phyloP scores from a whole-genome alignment of 2,113 vertebrate species.

The Chionodraco myersi region DNA sequence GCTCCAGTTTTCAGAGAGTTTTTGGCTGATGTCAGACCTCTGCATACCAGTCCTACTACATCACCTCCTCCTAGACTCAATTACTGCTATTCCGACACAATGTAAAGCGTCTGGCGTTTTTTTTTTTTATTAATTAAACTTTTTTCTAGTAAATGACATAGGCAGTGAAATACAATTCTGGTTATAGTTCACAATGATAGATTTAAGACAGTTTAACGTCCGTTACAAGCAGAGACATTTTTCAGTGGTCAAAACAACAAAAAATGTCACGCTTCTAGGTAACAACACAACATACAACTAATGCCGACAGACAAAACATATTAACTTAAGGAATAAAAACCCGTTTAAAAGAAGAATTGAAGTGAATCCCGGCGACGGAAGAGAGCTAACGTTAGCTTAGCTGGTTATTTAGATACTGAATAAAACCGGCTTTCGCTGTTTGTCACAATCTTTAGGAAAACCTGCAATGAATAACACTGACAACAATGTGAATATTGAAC shows the following conservation, averaged over 20 bases:
- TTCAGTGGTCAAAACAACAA: neutral
- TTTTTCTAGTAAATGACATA: neutral
- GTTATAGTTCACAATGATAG: neutral
- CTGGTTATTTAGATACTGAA: constrained; percentile 19
- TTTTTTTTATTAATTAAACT: neutral
- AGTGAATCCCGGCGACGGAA: neutral
- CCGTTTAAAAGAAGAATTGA: neutral
- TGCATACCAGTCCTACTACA: constrained; percentile 78
- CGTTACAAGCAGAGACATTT: neutral
- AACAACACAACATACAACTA: neutral
- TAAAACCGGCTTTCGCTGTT: constrained; percentile 20
- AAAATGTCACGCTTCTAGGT: neutral
- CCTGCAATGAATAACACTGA: neutral
- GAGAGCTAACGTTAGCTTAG: constrained; percentile 56
- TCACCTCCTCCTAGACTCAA: constrained; percentile 68
- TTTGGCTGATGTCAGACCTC: constrained; percentile 71
- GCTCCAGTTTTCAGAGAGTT: constrained; percentile 51
- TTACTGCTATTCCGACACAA: constrained; percentile 37
- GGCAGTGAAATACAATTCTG: too few species aligned
- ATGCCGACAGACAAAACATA: fast-evolving
- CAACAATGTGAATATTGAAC: neutral
- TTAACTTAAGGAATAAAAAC: neutral
- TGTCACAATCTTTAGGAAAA: neutral
- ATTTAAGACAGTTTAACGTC: neutral
- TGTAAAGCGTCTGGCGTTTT: neutral